Evolutionary conservation across 2,888 invertebrate species (phyloP).

Genomic region (Empis stercorea): DNA sequence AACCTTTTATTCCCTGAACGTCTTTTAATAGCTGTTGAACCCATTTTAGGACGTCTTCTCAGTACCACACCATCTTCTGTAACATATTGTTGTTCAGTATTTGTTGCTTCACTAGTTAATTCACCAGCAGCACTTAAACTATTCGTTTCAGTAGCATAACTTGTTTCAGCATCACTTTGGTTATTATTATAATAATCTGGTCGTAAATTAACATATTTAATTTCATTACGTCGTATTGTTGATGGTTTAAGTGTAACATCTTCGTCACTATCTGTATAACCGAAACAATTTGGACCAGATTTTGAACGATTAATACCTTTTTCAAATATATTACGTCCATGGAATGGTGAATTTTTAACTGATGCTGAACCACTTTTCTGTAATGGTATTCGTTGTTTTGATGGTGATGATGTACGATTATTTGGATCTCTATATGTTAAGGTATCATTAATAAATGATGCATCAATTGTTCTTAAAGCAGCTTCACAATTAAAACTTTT

Average conservation of each 20-base stretch:
- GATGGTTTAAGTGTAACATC: slow-evolving; percentile 28
- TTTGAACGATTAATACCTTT: slow-evolving; percentile 36
- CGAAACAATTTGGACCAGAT: slow-evolving; percentile 35
- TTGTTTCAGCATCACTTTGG: slow-evolving; percentile 24
- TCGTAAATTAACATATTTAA: slow-evolving; percentile 31
- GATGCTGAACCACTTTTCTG: slow-evolving; percentile 34
- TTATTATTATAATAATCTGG: slow-evolving; percentile 34
- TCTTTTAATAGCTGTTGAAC: slow-evolving; percentile 55
- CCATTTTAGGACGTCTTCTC: slow-evolving; percentile 39
- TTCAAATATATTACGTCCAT: slow-evolving; percentile 26
- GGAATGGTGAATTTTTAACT: slow-evolving; percentile 15
- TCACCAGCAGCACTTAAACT: slow-evolving; percentile 15
- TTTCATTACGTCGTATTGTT: slow-evolving; percentile 30
- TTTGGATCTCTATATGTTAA: slow-evolving; percentile 21
- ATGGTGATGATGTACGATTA: slow-evolving; percentile 22
- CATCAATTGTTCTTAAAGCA: slow-evolving; percentile 31
- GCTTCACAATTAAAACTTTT: slow-evolving; percentile 36
- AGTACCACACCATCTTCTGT: slow-evolving; percentile 42
- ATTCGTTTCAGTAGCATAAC: slow-evolving; percentile 18
- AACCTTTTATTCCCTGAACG: slow-evolving; percentile 53
- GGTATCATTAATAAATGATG: slow-evolving; percentile 29
- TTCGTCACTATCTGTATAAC: slow-evolving; percentile 29
- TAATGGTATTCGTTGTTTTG: slow-evolving; percentile 14
- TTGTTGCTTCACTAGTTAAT: slow-evolving; percentile 19
- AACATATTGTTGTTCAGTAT: slow-evolving; percentile 17